These are phyloP conservation scores for Dichetophora obliterata DNA, from an alignment of 2,888 invertebrate species.

Conservation along the genomic window DNA sequence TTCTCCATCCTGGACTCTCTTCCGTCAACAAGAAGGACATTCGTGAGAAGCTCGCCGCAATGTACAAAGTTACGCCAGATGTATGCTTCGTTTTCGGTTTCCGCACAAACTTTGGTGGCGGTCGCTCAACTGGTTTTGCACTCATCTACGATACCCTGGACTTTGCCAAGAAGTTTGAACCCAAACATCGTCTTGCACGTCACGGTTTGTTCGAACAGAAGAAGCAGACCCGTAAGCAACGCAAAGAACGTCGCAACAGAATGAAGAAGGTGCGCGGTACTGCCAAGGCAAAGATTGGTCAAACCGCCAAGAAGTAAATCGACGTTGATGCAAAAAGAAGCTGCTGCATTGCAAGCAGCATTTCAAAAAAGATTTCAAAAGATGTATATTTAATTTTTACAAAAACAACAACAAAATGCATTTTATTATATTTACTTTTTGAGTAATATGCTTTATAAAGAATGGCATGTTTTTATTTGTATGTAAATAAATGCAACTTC, in stretches of 20 bases:
- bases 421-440: conserved; percentile 59
- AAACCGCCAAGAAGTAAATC: conserved; percentile 87
- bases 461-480: conserved; percentile 50
- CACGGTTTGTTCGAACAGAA: conserved; percentile 95
- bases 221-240: conserved; percentile 96
- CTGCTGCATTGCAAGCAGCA: conserved; percentile 43
- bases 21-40: conserved; percentile 98
- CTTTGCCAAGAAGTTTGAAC: conserved; percentile 99
- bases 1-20: conserved; percentile 95
- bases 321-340: neutral
- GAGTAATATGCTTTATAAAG: conserved; percentile 48
- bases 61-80: conserved; percentile 98
- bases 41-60: conserved; percentile 95
- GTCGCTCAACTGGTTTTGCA: conserved; percentile 97
- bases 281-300: conserved; percentile 97
- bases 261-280: conserved; percentile 99
- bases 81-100: conserved; percentile 97
- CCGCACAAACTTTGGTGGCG: conserved; percentile 98
- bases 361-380: conserved; percentile 48
- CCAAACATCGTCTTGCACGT: conserved; percentile 94
- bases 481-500: too few relatives aligned
- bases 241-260: conserved; percentile 99
- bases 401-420: conserved; percentile 48
- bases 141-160: conserved; percentile 97
- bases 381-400: too few relatives aligned